Percentiles rank a stretch among this genome's conserved stretches.
phyloP scores from a whole-genome alignment of 2,113 vertebrate species.

The Channa argus region DNA sequence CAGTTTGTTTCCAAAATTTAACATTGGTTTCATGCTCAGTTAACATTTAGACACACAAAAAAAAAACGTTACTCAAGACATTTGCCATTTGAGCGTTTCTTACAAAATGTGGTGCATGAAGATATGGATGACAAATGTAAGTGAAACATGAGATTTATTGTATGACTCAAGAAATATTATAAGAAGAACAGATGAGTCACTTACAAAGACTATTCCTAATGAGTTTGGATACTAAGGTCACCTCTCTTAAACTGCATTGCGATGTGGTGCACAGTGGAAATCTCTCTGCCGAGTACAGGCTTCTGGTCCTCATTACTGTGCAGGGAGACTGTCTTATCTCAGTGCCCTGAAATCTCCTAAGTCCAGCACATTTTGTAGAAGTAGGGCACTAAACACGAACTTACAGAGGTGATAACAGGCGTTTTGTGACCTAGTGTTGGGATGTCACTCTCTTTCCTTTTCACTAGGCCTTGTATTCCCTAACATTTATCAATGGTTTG shows the following conservation, averaged over 20 bases:
- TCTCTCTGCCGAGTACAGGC: conserved; percentile 40
- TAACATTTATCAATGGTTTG: too few species aligned
- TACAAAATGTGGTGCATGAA: conserved; percentile 31
- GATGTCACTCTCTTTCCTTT: too few species aligned
- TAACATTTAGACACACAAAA: conserved; percentile 25
- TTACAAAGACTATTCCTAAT: conserved; percentile 43
- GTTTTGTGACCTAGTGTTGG: too few species aligned
- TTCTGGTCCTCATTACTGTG: conserved; percentile 65
- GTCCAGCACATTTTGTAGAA: conserved; percentile 47
- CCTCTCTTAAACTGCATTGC: conserved; percentile 25
- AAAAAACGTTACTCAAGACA: conserved; percentile 32
- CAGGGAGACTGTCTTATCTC: conserved; percentile 33
- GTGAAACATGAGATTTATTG: conserved; percentile 53
- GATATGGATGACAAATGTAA: conserved; percentile 29
- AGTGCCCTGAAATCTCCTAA: conserved; percentile 17
- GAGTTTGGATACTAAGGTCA: conserved; percentile 49
- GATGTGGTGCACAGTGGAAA: conserved; percentile 50
- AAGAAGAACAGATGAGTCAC: conserved; percentile 67
- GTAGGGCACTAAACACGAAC: conserved; percentile 9
- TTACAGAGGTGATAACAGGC: conserved; percentile 8
- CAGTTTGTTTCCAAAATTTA: conserved; percentile 27
- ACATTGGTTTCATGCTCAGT: conserved; percentile 55
- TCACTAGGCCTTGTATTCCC: too few species aligned
- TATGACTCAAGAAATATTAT: conserved; percentile 69
- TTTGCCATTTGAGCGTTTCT: conserved; percentile 20